A percentile compares a stretch with the other conserved stretches of the same genome.
Conservation (phyloP, 2,888 invertebrate species). For the Himalopsyche japonica region DNA sequence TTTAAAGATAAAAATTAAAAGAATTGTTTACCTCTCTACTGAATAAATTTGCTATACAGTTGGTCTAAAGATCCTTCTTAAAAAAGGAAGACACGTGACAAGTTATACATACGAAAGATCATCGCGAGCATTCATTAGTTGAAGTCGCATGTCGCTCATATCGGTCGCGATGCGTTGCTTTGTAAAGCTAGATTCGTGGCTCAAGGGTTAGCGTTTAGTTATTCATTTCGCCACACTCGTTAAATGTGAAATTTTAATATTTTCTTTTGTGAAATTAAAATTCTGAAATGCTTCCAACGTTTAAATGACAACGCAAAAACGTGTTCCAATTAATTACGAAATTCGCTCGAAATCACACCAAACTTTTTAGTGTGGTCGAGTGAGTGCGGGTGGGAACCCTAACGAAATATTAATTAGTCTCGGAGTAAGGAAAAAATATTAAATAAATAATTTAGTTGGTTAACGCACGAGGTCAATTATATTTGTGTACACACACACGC, state of each 20-base stretch:
- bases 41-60: too few relatives aligned
- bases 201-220: neutral
- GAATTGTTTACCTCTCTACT: too few relatives aligned
- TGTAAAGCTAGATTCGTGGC: neutral
- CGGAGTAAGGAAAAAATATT: neutral
- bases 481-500: neutral
- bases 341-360: neutral
- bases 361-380: neutral
- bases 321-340: neutral
- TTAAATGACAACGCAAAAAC: neutral
- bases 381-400: neutral
- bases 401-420: neutral
- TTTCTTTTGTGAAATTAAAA: neutral
- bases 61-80: too few relatives aligned
- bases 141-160: too few relatives aligned
- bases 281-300: neutral
- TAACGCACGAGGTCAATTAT: neutral
- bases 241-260: neutral
- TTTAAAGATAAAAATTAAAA: too few relatives aligned
- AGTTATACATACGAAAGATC: too few relatives aligned
- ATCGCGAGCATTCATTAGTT: too few relatives aligned
- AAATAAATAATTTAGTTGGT: neutral
- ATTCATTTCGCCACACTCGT: neutral
- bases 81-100: too few relatives aligned
- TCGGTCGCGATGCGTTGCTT: too few relatives aligned